Conservation (phyloP, 2,797 vertebrate species). For the Clarias fuscus region DNA sequence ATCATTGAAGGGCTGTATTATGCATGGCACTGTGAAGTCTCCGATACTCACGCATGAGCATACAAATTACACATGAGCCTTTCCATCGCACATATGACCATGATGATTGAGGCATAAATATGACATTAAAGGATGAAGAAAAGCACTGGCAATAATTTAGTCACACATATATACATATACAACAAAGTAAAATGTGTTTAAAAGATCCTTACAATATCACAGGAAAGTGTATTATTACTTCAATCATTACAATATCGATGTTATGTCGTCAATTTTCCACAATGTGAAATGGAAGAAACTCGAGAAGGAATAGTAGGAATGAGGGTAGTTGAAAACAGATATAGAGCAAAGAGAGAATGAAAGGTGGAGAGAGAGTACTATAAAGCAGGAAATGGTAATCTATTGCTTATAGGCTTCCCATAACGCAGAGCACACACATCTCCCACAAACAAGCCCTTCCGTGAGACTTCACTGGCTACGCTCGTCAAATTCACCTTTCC, state of each 20-base stretch:
- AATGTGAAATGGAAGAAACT: background rate
- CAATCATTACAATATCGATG: background rate
- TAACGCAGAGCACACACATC: background rate
- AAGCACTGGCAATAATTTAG: background rate
- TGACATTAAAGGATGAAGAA: background rate
- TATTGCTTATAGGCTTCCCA: background rate
- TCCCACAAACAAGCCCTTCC: background rate
- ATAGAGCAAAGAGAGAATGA: background rate
- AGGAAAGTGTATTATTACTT: background rate
- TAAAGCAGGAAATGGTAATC: background rate
- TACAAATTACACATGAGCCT: background rate
- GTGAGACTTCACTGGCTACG: background rate
- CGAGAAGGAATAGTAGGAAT: background rate
- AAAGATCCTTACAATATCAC: background rate
- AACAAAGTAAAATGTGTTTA: background rate
- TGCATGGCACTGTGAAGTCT: background rate
- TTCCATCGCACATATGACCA: background rate
- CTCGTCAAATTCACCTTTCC: background rate
- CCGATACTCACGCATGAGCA: background rate
- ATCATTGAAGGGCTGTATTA: background rate
- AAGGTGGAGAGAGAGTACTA: background rate
- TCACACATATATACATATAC: background rate
- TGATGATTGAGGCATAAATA: background rate
- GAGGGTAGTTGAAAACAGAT: background rate
- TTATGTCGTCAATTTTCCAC: background rate